Percentiles rank a stretch among this genome's conserved stretches.
These are phyloP conservation scores for Gallinago jamesoni DNA, from an alignment of 2,113 vertebrate species.

Conservation along the genomic window DNA sequence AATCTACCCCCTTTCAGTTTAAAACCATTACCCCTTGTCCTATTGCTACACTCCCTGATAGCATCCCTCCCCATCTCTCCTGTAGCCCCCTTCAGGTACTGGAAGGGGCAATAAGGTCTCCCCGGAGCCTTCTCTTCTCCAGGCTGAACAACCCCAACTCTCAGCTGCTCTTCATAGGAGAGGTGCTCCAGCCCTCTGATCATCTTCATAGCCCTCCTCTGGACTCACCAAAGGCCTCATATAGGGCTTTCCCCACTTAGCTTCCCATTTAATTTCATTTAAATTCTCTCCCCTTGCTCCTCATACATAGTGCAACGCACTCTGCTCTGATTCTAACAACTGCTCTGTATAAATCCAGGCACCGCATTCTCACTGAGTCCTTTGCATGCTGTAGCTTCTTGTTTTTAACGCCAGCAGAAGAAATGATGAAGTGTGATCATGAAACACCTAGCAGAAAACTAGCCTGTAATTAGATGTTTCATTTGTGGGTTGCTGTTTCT, in stretches of 20 bases:
- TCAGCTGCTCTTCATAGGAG: not conserved
- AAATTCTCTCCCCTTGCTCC: not conserved
- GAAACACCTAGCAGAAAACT: not conserved
- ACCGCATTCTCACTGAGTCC: not conserved
- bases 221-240: not conserved
- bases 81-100: not conserved
- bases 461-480: not conserved
- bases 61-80: not conserved
- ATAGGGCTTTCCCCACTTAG: not conserved
- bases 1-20: not conserved
- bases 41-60: not conserved
- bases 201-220: not conserved
- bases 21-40: not conserved
- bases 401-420: not conserved
- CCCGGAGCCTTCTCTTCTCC: not conserved
- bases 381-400: not conserved
- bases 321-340: not conserved
- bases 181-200: not conserved
- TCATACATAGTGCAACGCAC: fast-evolving
- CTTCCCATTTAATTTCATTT: not conserved
- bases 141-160: not conserved
- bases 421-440: not conserved
- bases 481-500: not conserved
- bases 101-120: not conserved
- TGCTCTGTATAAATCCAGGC: not conserved